A percentile compares a stretch with the other conserved stretches of the same genome.
Conservation (phyloP, 1,140 invertebrate genomes). For the Plutomurus gul region DNA sequence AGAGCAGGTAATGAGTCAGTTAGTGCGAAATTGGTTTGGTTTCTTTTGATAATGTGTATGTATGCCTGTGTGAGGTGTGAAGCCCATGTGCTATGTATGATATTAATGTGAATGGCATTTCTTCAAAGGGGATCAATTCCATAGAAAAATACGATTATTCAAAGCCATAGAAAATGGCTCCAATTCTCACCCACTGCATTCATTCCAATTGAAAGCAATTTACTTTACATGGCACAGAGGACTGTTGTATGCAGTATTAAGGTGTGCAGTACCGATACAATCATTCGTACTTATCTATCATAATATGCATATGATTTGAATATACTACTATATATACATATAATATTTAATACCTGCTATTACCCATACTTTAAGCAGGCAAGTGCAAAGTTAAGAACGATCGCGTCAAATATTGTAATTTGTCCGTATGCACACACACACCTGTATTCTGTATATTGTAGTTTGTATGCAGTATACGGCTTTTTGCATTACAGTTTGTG, state of each 20-base stretch:
- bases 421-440: neutral
- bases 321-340: too few species aligned
- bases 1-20: too few species aligned
- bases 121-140: neutral
- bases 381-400: neutral
- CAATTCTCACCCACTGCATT: neutral
- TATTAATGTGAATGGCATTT: neutral
- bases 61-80: neutral
- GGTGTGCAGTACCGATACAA: neutral
- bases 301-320: too few species aligned
- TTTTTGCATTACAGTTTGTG: slow-evolving; percentile 17
- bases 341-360: too few species aligned
- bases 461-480: neutral
- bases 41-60: neutral
- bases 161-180: neutral
- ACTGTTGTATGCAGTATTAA: too few species aligned
- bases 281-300: neutral
- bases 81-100: neutral
- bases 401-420: neutral
- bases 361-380: too few species aligned
- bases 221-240: too few species aligned
- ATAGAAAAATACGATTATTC: neutral
- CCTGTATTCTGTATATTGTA: neutral
- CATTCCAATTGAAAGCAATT: neutral
- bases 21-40: neutral